phyloP scores from a whole-genome alignment of 1,140 invertebrate genomes.

The Aradophagus sp. region DNA sequence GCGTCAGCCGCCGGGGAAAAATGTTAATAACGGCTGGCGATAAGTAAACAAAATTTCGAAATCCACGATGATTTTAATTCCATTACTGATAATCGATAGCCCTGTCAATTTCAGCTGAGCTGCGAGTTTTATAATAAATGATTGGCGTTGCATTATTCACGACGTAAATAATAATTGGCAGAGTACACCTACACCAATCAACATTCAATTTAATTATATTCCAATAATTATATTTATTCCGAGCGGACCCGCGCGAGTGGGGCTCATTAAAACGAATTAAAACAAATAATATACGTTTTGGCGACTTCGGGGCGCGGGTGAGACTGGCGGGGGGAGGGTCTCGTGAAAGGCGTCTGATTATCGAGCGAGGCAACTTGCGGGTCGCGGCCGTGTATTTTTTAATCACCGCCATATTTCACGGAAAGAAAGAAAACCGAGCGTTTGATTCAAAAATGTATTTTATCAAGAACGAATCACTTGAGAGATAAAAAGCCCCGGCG shows the following conservation, averaged over 20 bases:
- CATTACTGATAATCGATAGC: conserved; percentile 49
- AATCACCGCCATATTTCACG: too few relatives aligned
- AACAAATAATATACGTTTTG: too few relatives aligned
- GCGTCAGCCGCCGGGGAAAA: conserved; percentile 26
- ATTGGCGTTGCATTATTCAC: conserved; percentile 52
- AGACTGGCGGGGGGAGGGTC: too few relatives aligned
- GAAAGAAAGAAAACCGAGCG: too few relatives aligned
- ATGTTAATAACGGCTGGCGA: conserved; percentile 37
- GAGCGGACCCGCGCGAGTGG: conserved; percentile 8
- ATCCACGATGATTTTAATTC: conserved; percentile 46
- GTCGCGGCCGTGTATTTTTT: too few relatives aligned
- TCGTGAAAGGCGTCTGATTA: too few relatives aligned
- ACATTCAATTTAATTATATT: conserved; percentile 51
- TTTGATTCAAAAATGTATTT: too few relatives aligned
- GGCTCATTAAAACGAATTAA: too few relatives aligned
- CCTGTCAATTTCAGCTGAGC: conserved; percentile 42
- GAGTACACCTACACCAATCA: conserved; percentile 35
- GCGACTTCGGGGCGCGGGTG: too few relatives aligned
- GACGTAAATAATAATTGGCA: conserved; percentile 47
- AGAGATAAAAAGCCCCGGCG: too few relatives aligned
- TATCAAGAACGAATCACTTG: too few relatives aligned
- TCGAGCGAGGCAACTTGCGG: too few relatives aligned
- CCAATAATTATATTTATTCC: conserved; percentile 42
- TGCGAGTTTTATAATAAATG: conserved; percentile 54
- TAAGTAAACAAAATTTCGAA: conserved; percentile 42